Percentiles rank a stretch among this genome's conserved stretches.
phyloP scores from a whole-genome alignment of 2,113 vertebrate species.

The Erythrocercus mccallii region DNA sequence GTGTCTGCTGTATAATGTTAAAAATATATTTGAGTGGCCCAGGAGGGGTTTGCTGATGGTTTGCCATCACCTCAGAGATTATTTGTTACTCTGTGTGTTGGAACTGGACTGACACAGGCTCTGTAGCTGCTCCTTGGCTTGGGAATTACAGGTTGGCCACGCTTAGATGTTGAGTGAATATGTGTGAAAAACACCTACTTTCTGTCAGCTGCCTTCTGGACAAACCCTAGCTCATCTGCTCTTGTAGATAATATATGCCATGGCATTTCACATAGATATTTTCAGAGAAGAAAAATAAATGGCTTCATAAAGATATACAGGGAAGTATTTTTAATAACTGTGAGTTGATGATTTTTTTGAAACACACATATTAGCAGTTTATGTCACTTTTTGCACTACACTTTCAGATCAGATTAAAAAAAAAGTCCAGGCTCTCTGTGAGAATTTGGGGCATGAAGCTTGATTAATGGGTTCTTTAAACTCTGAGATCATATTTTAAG shows the following conservation, averaged over 20 bases:
- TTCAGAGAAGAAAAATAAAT: neutral
- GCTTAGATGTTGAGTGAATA: neutral
- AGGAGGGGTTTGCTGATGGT: neutral
- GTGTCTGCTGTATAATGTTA: neutral
- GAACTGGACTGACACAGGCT: neutral
- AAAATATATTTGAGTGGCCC: neutral
- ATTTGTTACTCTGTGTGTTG: neutral
- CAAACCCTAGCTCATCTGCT: neutral
- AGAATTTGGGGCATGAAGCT: neutral
- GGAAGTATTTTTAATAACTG: neutral
- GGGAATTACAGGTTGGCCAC: accelerated
- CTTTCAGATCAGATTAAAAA: neutral
- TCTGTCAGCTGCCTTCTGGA: neutral
- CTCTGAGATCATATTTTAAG: neutral
- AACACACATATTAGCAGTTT: neutral
- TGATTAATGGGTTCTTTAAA: neutral
- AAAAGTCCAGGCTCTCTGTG: neutral
- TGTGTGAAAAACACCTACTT: neutral
- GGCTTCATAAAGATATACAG: neutral
- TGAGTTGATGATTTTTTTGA: neutral
- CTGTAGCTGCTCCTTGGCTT: neutral
- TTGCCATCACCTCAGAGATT: neutral
- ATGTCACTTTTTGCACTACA: neutral
- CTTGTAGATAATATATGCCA: neutral
- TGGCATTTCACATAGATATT: neutral